These are phyloP conservation scores for Nemapogon koenigi DNA, from an alignment of 2,888 invertebrate genomes.

Conservation along the genomic window DNA sequence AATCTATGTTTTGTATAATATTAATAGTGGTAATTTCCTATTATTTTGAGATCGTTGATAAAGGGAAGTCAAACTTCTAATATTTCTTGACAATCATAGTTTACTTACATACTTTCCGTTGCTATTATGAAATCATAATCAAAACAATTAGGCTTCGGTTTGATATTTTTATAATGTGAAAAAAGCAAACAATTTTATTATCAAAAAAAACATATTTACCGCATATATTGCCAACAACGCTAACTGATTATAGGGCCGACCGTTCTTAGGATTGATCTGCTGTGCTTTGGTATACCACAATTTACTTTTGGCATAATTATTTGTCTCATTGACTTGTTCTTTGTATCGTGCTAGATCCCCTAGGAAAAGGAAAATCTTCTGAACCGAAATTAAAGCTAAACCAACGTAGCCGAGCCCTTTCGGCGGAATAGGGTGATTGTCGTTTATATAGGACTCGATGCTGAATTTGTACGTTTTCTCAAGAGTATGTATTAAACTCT, in stretches of 20 bases:
- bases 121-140: too few species aligned
- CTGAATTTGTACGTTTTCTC: conserved; percentile 80
- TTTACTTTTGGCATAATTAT: conserved; percentile 75
- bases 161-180: too few species aligned
- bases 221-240: conserved; percentile 87
- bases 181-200: too few species aligned
- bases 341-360: conserved; percentile 94
- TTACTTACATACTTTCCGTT: too few species aligned
- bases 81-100: too few species aligned
- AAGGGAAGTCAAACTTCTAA: too few species aligned
- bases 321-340: conserved; percentile 81
- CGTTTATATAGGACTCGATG: conserved; percentile 67
- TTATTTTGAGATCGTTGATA: too few species aligned
- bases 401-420: conserved; percentile 72
- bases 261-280: conserved; percentile 93
- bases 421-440: conserved; percentile 63
- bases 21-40: too few species aligned
- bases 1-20: too few species aligned
- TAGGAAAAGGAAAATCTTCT: conserved; percentile 86
- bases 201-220: conserved; percentile 53
- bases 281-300: conserved; percentile 94
- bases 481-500: conserved; percentile 73
- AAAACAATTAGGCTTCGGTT: too few species aligned
- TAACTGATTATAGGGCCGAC: conserved; percentile 93
- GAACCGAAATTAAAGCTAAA: conserved; percentile 82